A percentile compares a stretch with the other conserved stretches of the same genome.
These are phyloP conservation scores for Taeniopygia guttata DNA, from an alignment of 2,797 vertebrate species.

Conservation along the genomic window DNA sequence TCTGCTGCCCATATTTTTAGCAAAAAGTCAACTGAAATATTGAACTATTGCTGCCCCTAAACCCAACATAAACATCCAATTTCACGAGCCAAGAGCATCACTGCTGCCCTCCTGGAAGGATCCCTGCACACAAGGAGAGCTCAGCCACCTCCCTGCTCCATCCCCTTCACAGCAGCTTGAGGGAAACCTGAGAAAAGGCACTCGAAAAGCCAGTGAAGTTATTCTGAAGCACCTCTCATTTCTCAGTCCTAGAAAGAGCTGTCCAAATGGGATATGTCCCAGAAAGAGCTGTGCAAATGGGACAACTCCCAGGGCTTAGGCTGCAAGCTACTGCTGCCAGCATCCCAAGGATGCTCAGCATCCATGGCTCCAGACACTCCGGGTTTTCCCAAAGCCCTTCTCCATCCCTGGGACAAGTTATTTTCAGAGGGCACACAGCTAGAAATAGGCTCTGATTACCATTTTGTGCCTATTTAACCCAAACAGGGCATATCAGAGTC, in stretches of 20 bases:
- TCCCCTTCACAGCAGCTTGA: neutral
- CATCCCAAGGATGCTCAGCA: neutral
- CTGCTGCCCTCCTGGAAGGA: neutral
- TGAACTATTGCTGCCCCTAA: neutral
- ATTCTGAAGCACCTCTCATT: neutral
- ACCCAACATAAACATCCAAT: neutral
- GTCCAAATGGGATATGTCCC: neutral
- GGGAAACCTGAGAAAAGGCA: neutral
- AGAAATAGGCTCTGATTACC: neutral
- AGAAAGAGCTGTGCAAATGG: neutral
- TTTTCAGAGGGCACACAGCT: neutral
- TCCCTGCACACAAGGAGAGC: neutral
- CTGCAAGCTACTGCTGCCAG: neutral
- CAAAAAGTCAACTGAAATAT: neutral
- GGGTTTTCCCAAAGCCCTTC: neutral
- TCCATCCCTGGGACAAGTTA: neutral
- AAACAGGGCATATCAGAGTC: neutral
- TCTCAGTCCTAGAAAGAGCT: neutral
- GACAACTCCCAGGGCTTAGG: neutral
- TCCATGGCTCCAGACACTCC: accelerated
- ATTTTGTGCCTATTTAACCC: neutral
- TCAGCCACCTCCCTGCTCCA: neutral
- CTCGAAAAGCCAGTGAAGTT: neutral
- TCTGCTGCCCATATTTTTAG: neutral
- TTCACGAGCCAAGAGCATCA: neutral